phyloP scores from a whole-genome alignment of 2,797 vertebrate species.

The Percopsis omiscomaycus region DNA sequence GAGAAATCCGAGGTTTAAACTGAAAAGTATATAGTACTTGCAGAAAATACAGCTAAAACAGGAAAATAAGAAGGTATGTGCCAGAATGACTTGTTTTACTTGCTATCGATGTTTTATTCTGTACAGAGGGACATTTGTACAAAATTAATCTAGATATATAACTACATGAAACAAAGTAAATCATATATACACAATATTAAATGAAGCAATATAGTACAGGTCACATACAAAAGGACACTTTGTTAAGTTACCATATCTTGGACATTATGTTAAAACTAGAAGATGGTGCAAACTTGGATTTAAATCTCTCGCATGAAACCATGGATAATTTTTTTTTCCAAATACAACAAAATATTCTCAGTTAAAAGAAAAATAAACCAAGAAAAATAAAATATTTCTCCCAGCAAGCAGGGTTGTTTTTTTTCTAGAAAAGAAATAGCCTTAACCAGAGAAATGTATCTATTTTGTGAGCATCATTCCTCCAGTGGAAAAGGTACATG shows the following conservation, averaged over 20 bases:
- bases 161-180: constrained; percentile 98
- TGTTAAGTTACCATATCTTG: constrained; percentile 85
- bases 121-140: constrained; percentile 98
- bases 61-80: constrained; percentile 82
- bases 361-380: constrained; percentile 64
- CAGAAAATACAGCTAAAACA: constrained; percentile 80
- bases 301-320: constrained; percentile 55
- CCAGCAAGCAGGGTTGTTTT: constrained; percentile 61
- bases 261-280: constrained; percentile 81
- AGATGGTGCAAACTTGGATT: constrained; percentile 71
- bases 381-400: constrained; percentile 58
- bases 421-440: constrained; percentile 61
- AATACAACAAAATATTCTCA: constrained; percentile 55
- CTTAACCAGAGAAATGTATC: constrained; percentile 54
- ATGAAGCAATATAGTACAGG: constrained; percentile 92
- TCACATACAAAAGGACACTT: constrained; percentile 97
- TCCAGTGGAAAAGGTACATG: constrained; percentile 83
- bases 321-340: constrained; percentile 59
- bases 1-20: constrained; percentile 80
- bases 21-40: constrained; percentile 79
- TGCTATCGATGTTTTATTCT: constrained; percentile 93
- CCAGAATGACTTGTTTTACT: constrained; percentile 87
- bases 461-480: constrained; percentile 87
- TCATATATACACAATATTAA: constrained; percentile 99
- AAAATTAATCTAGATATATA: constrained; percentile 99